Evolutionary conservation across 2,888 invertebrate species (phyloP).

Genomic region (Sphinx pinastri): DNA sequence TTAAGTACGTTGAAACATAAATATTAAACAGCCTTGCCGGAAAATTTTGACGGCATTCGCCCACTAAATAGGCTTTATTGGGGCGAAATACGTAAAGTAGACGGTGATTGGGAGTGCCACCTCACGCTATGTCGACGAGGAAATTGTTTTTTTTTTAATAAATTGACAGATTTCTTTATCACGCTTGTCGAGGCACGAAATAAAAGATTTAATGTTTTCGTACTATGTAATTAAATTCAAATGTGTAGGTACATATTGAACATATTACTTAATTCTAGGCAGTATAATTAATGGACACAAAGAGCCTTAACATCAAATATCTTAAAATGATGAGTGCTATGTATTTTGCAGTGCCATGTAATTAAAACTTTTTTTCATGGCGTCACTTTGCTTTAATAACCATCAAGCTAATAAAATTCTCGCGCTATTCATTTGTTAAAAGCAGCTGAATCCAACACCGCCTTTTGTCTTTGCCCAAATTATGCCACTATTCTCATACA

Average conservation of each 20-base stretch:
- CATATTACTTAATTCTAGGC: too few relatives aligned
- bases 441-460: too few relatives aligned
- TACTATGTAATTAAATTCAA: neutral
- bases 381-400: too few relatives aligned
- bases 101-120: constrained; percentile 3
- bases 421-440: too few relatives aligned
- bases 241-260: neutral
- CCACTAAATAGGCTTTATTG: constrained; percentile 52
- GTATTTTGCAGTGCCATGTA: too few relatives aligned
- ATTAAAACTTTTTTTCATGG: too few relatives aligned
- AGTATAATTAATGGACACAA: too few relatives aligned
- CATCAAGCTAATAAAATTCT: too few relatives aligned
- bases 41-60: constrained; percentile 40
- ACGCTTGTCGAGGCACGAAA: neutral
- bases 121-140: constrained; percentile 26
- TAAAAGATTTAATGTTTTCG: neutral
- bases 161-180: neutral
- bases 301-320: too few relatives aligned
- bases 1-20: constrained; percentile 28
- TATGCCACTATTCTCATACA: too few relatives aligned
- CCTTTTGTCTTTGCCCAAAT: too few relatives aligned
- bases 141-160: constrained; percentile 22
- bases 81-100: constrained; percentile 35
- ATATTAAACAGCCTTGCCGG: constrained; percentile 44
- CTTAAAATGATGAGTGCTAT: too few relatives aligned